Evolutionary conservation across 1,140 invertebrate genomes (phyloP).

Genomic region (Linepithema humile): DNA sequence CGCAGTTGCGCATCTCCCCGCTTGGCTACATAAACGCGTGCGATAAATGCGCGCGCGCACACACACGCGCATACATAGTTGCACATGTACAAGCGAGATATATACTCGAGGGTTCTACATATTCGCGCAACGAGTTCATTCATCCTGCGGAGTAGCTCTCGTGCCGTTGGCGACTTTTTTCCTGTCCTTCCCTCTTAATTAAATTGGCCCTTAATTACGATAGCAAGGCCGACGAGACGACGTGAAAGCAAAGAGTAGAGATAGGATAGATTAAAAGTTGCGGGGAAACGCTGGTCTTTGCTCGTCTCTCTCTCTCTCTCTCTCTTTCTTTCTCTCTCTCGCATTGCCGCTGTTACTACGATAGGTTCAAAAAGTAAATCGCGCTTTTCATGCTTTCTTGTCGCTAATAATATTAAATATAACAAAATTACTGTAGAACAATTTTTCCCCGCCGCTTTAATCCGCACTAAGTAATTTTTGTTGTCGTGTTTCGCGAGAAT

Average conservation of each 20-base stretch:
- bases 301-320: too few species aligned
- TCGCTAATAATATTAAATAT: background rate
- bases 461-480: background rate
- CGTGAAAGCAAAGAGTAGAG: background rate
- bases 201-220: slow-evolving; percentile 51
- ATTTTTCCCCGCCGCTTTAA: background rate
- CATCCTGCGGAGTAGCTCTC: slow-evolving; percentile 29
- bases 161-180: slow-evolving; percentile 39
- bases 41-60: background rate
- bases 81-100: background rate
- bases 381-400: background rate
- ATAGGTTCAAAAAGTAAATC: slow-evolving; percentile 1
- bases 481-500: background rate
- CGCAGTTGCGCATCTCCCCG: background rate
- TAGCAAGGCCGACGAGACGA: background rate
- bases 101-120: slow-evolving; percentile 43
- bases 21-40: slow-evolving; percentile 15
- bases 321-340: too few species aligned
- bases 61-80: background rate
- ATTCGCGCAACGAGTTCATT: slow-evolving; percentile 53
- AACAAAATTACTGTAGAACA: background rate
- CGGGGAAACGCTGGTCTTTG: background rate
- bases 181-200: slow-evolving; percentile 42
- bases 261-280: slow-evolving; percentile 11
- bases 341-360: background rate